Evolutionary conservation across 2,113 vertebrate species (phyloP), one percentile per base, ranked within the genome.

Genomic region (Equus quagga): DNA sequence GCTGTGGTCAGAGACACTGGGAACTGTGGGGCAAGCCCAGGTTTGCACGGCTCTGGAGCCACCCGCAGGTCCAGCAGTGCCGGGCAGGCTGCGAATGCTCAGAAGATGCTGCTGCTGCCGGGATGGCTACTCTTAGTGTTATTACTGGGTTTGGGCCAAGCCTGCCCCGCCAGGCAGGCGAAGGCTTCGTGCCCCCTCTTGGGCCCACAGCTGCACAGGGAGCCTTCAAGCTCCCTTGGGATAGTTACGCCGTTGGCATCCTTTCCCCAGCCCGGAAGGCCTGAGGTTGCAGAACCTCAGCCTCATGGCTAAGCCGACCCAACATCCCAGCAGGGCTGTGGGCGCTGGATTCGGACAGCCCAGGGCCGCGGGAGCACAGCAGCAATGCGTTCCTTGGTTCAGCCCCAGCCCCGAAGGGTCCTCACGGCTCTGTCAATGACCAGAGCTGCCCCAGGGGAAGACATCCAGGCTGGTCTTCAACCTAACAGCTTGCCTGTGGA

Each of bases 371-470:
- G 24, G 21, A 9, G 9, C 13, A 49, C 21, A 31, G 17, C n/a
- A 67, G 58, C 56, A 6, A 31, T 0, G 28, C 0, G 3, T 26
- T 51, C 46, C 46, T n/a, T 0, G 2, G 21, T 12, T 49, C 8
- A 6, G 54, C 21, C 19, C 17, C 23, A 64, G 58, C 44, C 69
- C 49, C 1, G 2, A 51, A 69, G 33, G 9, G 75, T 5, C 72
- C 79, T 21, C 19, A 6, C 26, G 33, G 56, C 12, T 73, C 87
- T 69, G 33, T 10, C 23, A 60, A 11, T 1, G 24, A 36, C 62
- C 0, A 3, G 41, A 46, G 14, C 13, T 31, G n/a, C 51, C 54
- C 0, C 31, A 8, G 65, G 51, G 31, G 60, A 17, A 4, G 6
- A 19, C 10, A 33, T 31, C 28, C 33, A 31, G 44, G 44, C 5